Conservation (phyloP, 2,113 vertebrate genomes). For the Salvelinus alpinus region DNA sequence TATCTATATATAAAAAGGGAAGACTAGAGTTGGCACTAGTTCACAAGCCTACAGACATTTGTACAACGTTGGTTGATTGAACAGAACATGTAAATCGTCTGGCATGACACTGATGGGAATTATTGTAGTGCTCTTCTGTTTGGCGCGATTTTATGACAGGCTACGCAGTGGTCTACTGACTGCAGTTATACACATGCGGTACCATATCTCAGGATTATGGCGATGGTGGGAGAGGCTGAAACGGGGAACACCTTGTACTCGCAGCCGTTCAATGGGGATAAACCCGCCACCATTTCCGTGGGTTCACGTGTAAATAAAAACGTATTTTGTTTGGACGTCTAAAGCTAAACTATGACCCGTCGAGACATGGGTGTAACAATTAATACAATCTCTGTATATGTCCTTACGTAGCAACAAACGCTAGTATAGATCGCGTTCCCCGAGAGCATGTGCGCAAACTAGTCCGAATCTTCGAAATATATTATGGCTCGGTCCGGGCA, state of each 20-base stretch:
- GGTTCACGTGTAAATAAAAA: background rate
- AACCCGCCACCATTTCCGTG: background rate
- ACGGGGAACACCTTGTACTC: background rate
- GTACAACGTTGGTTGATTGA: too few species aligned
- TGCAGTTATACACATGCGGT: background rate
- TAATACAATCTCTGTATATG: background rate
- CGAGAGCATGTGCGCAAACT: background rate
- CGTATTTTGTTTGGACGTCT: background rate
- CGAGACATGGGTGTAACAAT: background rate
- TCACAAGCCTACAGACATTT: background rate
- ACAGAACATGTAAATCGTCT: too few species aligned
- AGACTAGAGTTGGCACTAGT: background rate
- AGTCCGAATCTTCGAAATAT: background rate
- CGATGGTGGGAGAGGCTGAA: background rate
- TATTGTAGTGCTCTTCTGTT: too few species aligned
- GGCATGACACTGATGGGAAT: too few species aligned
- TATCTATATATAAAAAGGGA: slow-evolving; percentile 76
- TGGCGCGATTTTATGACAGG: too few species aligned
- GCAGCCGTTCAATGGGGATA: too few species aligned
- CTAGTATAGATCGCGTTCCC: background rate
- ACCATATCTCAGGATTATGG: background rate
- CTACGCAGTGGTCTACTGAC: background rate
- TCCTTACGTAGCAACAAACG: background rate
- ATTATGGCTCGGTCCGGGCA: background rate
- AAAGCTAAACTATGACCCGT: background rate